Base-by-base conservation (phyloP, 2,113 vertebrate species). In the Saccopteryx leptura region DNA sequence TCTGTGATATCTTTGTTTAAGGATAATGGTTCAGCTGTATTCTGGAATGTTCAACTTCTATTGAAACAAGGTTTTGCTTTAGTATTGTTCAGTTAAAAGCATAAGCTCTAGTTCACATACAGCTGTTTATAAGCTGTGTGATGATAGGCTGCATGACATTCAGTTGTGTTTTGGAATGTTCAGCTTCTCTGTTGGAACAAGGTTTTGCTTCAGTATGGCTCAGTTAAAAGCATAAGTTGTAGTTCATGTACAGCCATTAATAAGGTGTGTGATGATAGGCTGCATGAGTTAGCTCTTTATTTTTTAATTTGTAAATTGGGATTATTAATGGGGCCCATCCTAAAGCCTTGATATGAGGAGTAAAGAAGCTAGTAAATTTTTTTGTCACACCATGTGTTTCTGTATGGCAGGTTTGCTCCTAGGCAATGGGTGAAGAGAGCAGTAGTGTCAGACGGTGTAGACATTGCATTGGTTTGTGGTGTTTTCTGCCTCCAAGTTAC, bases 291-390 rank as follows among this genome's bases (percentile, higher is more conserved):
- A 79, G 17, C 48, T 87, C 33, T 94, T 95, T 23, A 61, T 95
- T 93, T 96, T 88, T 79, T 56, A 91, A 85, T 81, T 81, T 72
- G 48, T 97, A 88, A 94, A 82, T 86, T 96, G 79, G 4, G 56
- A 31, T 89, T 94, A 72, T 90, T 95, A 89, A 86, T 78, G n/a
- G 58, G 31, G 12, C 26, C 14, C 19, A 71, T 87, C 28, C 33
- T 80, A 52, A 46, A 76, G n/a, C 21, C 10, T 96, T 96, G 63
- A 31, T 72, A 28, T 95, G 48, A 85, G 61, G 72, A 92, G 81
- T 79, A 66, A 88, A 54, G 91, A 48, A 81, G 50, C 80, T 60
- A 56, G 9, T 76, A 56, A 1, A 31, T 12, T 85, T n/a, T n/a
- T 68, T 83, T 48, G 65, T 54, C 60, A 71, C 52, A 58, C 23